Evolutionary conservation across 2,797 vertebrate species (phyloP).

Genomic region (Myotis pilosus): DNA sequence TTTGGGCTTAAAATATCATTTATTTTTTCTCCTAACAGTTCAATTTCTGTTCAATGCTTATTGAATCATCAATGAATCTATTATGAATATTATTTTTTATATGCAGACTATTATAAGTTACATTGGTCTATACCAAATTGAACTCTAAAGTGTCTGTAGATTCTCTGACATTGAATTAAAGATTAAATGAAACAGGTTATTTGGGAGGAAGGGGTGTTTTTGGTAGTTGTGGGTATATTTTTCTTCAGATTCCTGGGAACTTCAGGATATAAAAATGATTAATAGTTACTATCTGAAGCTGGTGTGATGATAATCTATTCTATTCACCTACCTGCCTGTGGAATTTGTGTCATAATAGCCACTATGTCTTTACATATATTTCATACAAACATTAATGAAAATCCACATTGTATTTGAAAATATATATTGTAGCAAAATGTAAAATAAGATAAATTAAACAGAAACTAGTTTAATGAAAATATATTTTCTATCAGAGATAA

Average conservation of each 20-base stretch:
- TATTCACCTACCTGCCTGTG: background rate
- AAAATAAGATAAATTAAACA: background rate
- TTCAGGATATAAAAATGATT: background rate
- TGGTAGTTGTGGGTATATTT: background rate
- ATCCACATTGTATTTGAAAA: background rate
- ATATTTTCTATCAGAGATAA: constrained; percentile 5
- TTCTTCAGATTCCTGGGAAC: background rate
- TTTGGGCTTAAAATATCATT: background rate
- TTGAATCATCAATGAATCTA: background rate
- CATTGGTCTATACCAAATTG: background rate
- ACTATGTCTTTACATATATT: background rate
- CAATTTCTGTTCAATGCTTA: background rate
- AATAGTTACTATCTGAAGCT: background rate
- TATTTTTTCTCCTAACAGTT: background rate
- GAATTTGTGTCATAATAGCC: background rate
- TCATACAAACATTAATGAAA: background rate
- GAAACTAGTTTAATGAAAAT: background rate
- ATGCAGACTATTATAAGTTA: background rate
- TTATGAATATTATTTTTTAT: background rate
- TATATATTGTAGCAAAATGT: background rate
- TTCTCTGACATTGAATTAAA: background rate
- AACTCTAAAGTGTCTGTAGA: background rate
- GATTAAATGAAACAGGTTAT: background rate
- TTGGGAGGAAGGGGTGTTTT: fast-evolving
- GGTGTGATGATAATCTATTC: background rate